Percentiles rank a stretch among this genome's conserved stretches.
phyloP scores from a whole-genome alignment of 2,113 vertebrate species.

The Eptatretus burgeri region DNA sequence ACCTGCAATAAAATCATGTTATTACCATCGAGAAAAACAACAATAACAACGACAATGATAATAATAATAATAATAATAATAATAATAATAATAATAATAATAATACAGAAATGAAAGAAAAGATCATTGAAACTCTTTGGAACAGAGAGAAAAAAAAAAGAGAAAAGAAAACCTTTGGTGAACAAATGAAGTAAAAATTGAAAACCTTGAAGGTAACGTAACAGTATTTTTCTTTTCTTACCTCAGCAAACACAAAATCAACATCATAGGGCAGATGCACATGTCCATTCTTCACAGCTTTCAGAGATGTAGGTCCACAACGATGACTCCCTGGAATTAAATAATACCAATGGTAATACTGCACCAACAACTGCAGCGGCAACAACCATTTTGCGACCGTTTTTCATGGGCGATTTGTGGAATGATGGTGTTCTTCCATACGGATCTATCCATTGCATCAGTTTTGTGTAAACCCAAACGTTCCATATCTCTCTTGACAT shows the following conservation, averaged over 20 bases:
- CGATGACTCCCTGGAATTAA: conserved; percentile 30
- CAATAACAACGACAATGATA: not conserved
- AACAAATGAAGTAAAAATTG: not conserved
- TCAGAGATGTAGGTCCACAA: conserved; percentile 24
- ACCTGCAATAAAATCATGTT: not conserved
- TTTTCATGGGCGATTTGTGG: no score
- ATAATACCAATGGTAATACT: no score
- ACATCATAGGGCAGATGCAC: conserved; percentile 19
- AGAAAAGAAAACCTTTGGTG: not conserved
- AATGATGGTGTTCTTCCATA: no score
- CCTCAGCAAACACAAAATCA: conserved; percentile 24
- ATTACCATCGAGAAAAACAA: no score
- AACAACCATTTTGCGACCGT: no score
- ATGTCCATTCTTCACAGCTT: conserved; percentile 19
- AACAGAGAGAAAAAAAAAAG: not conserved
- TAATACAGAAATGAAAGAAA: not conserved
- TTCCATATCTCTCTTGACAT: no score
- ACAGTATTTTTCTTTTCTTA: conserved; percentile 18
- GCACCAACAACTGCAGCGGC: no score
- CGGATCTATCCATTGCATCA: no score
- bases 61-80: not conserved
- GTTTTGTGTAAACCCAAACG: no score
- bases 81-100: not conserved
- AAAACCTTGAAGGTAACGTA: not conserved
- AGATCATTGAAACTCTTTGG: not conserved